These are phyloP conservation scores for Girardinus metallicus DNA, from an alignment of 2,797 vertebrate genomes.

Conservation along the genomic window DNA sequence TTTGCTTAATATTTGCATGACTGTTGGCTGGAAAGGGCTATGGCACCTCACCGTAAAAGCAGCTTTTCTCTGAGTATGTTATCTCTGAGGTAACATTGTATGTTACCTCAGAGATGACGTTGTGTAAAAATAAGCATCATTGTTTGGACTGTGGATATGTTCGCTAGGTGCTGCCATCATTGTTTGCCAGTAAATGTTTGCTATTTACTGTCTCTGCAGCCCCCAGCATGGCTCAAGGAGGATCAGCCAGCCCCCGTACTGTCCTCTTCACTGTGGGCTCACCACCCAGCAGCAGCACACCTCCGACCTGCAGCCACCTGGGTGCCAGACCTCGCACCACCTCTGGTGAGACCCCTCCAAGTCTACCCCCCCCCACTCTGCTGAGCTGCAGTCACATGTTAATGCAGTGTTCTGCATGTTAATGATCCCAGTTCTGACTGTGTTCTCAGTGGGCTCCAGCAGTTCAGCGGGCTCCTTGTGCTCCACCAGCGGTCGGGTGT, in stretches of 20 bases:
- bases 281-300: conserved; percentile 90
- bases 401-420: not conserved
- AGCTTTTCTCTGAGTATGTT: not conserved
- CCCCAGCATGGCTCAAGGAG: conserved; percentile 73
- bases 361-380: not conserved
- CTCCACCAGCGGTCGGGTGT: conserved; percentile 89
- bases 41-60: not conserved
- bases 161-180: not conserved
- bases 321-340: conserved; percentile 90
- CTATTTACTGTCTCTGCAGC: conserved; percentile 74
- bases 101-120: not conserved
- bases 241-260: conserved; percentile 82
- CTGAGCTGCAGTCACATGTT: not conserved
- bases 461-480: conserved; percentile 95
- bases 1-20: no score
- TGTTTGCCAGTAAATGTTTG: not conserved
- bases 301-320: conserved; percentile 90
- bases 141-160: not conserved
- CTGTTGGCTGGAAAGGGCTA: no score
- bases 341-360: conserved; percentile 84
- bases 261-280: conserved; percentile 98
- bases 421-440: not conserved
- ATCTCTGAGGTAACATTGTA: no score
- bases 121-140: not conserved
- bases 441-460: conserved; percentile 90